phyloP scores from a whole-genome alignment of 2,888 invertebrate genomes.

The Agrochola litura region DNA sequence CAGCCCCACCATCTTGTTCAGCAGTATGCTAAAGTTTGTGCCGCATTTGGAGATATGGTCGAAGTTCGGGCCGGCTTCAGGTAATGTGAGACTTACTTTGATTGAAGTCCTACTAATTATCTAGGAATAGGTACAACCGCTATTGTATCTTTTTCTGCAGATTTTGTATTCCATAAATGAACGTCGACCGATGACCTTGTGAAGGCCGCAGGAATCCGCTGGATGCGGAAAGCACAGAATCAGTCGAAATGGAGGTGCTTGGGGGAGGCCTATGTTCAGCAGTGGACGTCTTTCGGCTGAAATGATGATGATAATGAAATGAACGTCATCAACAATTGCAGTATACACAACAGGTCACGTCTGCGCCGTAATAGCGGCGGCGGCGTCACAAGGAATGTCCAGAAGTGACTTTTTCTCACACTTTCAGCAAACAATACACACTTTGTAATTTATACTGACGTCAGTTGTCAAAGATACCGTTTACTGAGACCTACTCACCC shows the following conservation, averaged over 20 bases:
- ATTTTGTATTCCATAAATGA: neutral
- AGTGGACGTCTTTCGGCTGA: too few relatives aligned
- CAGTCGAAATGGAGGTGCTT: too few relatives aligned
- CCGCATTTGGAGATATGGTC: constrained; percentile 91
- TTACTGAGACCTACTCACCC: neutral
- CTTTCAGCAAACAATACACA: constrained; percentile 2
- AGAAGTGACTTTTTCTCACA: constrained; percentile 7
- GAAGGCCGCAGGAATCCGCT: too few relatives aligned
- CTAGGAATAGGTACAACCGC: neutral
- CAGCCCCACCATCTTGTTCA: constrained; percentile 91
- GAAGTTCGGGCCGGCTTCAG: constrained; percentile 88
- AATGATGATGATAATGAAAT: too few relatives aligned
- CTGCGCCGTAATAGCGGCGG: neutral
- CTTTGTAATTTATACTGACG: constrained; percentile 5
- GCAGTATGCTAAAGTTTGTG: constrained; percentile 90
- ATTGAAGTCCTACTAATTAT: neutral
- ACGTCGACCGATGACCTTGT: too few relatives aligned
- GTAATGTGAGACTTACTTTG: constrained; percentile 66
- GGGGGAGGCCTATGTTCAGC: too few relatives aligned
- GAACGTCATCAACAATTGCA: neutral
- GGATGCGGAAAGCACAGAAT: too few relatives aligned
- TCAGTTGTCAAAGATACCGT: neutral
- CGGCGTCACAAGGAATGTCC: neutral
- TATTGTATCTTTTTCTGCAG: neutral
- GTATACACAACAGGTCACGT: neutral